phyloP scores from a whole-genome alignment of 1,140 invertebrate species.

The Teleogryllus occipitalis region DNA sequence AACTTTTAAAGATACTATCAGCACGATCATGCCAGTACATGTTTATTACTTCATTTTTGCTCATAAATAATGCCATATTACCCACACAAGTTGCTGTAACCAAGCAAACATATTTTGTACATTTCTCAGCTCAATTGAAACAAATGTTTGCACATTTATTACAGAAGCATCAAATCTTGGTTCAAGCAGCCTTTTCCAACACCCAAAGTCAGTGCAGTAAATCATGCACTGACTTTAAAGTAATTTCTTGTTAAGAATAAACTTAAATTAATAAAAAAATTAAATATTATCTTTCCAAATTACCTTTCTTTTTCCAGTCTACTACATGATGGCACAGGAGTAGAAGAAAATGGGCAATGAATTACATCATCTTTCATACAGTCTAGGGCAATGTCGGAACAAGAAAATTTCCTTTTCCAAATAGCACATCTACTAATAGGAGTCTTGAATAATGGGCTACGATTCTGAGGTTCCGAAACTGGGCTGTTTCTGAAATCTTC shows the following conservation, averaged over 20 bases:
- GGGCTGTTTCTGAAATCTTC: too few species aligned
- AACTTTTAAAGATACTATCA: background rate
- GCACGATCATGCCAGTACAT: background rate
- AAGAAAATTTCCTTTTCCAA: too few species aligned
- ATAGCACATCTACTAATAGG: too few species aligned
- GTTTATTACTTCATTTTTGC: too few species aligned
- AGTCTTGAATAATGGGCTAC: too few species aligned
- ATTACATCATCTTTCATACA: too few species aligned
- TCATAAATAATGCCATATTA: background rate
- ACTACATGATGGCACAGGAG: background rate
- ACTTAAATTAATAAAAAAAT: too few species aligned
- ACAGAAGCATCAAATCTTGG: background rate
- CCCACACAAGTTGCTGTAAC: background rate
- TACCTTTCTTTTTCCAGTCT: background rate
- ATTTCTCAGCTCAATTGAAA: background rate
- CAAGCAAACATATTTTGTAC: background rate
- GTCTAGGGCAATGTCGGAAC: too few species aligned
- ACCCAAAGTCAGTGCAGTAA: background rate
- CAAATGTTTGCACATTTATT: background rate
- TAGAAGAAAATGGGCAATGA: background rate
- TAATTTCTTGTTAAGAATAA: background rate
- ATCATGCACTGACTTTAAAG: background rate
- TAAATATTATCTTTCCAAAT: too few species aligned
- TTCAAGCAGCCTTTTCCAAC: too few species aligned
- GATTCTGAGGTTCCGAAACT: too few species aligned